Percentiles rank a stretch among this genome's conserved stretches.
Conservation (phyloP, 2,888 invertebrate genomes). For the Eilema caniola region DNA sequence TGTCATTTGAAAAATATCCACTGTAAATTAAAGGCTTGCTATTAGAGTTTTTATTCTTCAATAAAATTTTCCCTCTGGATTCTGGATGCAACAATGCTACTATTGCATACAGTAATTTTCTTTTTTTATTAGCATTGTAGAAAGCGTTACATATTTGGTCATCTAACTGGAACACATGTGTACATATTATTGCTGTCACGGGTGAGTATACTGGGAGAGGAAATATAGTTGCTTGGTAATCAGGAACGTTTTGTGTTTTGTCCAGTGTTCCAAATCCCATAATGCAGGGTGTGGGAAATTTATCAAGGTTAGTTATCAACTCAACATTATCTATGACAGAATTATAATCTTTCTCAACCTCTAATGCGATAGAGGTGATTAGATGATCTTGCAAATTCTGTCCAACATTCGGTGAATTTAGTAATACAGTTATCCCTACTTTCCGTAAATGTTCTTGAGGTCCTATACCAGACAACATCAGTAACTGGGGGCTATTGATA, state of each 20-base stretch:
- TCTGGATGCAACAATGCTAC: conserved; percentile 57
- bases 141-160: conserved; percentile 53
- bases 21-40: conserved; percentile 52
- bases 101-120: conserved; percentile 51
- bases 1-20: conserved; percentile 56
- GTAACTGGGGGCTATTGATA: conserved; percentile 65
- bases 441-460: conserved; percentile 60
- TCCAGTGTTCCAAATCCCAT: conserved; percentile 58
- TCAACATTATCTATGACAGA: conserved; percentile 48
- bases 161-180: conserved; percentile 49
- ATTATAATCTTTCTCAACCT: conserved; percentile 35
- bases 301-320: conserved; percentile 35
- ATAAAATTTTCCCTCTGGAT: conserved; percentile 59
- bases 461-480: conserved; percentile 74
- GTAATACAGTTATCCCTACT: conserved; percentile 54
- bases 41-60: conserved; percentile 56
- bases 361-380: conserved; percentile 46
- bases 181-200: conserved; percentile 50
- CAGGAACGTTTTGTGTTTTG: conserved; percentile 56
- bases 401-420: conserved; percentile 63
- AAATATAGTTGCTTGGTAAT: conserved; percentile 58
- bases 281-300: conserved; percentile 54
- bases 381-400: conserved; percentile 63
- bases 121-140: conserved; percentile 39
- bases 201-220: conserved; percentile 49